These are phyloP conservation scores for Hydropsyche tenuis DNA, from an alignment of 1,140 invertebrate genomes.

Conservation along the genomic window DNA sequence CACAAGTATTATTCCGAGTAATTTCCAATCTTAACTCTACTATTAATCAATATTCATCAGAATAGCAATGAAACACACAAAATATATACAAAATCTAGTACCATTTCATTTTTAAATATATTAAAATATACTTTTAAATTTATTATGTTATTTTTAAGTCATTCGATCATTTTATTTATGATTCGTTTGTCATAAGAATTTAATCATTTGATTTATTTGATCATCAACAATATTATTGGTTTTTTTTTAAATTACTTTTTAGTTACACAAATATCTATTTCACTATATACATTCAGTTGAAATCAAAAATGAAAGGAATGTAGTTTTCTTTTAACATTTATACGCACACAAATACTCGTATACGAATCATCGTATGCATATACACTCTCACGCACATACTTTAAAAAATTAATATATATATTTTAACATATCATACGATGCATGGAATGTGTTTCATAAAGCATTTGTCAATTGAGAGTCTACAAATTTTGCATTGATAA, in stretches of 20 bases:
- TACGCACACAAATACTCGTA: too few relatives aligned
- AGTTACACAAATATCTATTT: background rate
- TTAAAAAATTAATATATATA: background rate
- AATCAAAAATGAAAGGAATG: slow-evolving; percentile 17
- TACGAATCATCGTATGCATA: too few relatives aligned
- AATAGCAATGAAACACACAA: slow-evolving; percentile 20
- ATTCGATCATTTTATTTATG: slow-evolving; percentile 14
- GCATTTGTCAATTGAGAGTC: slow-evolving; percentile 1
- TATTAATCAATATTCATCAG: background rate
- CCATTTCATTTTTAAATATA: slow-evolving; percentile 4
- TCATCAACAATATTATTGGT: background rate
- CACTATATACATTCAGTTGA: slow-evolving; percentile 10
- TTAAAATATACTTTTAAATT: slow-evolving; percentile 22
- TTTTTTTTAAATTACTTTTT: too few relatives aligned
- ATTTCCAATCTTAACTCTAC: too few relatives aligned
- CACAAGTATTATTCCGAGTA: too few relatives aligned
- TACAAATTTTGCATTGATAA: too few relatives aligned
- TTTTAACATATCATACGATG: background rate
- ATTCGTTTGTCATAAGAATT: slow-evolving; percentile 16
- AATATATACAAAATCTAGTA: slow-evolving; percentile 22
- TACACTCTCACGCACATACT: background rate
- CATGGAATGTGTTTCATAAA: slow-evolving; percentile 9
- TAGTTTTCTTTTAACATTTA: background rate
- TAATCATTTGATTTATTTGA: slow-evolving; percentile 10
- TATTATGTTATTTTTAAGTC: slow-evolving; percentile 5